Conservation (phyloP, 2,888 invertebrate genomes). For the Eumacrocentrus americanus region DNA sequence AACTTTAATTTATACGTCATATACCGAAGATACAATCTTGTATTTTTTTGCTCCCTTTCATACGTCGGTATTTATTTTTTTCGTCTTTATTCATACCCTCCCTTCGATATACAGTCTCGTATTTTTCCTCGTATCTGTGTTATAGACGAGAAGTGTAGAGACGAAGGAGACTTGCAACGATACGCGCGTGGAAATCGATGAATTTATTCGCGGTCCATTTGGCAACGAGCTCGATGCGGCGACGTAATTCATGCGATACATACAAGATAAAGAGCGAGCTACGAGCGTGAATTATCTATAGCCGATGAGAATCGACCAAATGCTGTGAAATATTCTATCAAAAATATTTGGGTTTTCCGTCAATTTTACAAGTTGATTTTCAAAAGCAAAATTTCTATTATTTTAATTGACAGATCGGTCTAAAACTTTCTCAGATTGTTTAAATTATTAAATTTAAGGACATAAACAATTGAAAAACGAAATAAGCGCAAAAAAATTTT, state of each 20-base stretch:
- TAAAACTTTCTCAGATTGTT: too few relatives aligned
- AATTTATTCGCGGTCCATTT: slow-evolving; percentile 32
- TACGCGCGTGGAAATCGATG: slow-evolving; percentile 26
- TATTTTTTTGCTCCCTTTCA: neutral
- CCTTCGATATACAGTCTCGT: neutral
- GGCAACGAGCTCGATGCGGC: slow-evolving; percentile 25
- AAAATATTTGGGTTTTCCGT: neutral
- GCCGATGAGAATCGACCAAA: neutral
- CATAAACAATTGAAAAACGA: too few relatives aligned
- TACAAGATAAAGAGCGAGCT: slow-evolving; percentile 6
- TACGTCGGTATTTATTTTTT: neutral
- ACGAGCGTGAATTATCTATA: neutral
- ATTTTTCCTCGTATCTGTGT: slow-evolving; percentile 2
- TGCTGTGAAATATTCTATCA: neutral
- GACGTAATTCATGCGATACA: slow-evolving; percentile 28
- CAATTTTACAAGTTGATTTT: neutral
- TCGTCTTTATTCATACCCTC: neutral
- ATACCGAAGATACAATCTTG: slow-evolving; percentile 12
- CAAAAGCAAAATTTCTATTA: neutral
- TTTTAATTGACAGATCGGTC: neutral
- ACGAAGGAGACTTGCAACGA: neutral
- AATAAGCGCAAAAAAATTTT: too few relatives aligned
- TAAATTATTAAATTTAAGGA: too few relatives aligned
- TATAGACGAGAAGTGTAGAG: neutral
- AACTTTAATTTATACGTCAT: slow-evolving; percentile 22